Conservation (phyloP, 64 coral and sea anemone genomes). For the Trachythela sp. region DNA sequence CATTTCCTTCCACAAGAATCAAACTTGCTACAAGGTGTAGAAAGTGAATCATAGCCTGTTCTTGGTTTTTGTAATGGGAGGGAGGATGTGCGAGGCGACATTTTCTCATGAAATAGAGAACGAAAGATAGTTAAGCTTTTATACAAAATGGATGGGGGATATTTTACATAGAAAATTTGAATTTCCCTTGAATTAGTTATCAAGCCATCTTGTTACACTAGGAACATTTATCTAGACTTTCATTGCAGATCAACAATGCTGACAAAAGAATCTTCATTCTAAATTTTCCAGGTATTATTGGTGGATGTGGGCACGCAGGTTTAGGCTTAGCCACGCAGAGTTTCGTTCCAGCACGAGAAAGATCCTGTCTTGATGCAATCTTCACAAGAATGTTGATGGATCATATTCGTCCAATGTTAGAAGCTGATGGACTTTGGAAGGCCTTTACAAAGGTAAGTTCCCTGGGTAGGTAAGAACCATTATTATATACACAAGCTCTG, state of each 20-base stretch:
- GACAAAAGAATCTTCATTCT: background rate
- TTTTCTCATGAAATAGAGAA: too few relatives aligned
- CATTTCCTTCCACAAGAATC: conserved; percentile 54
- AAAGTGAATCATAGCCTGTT: too few relatives aligned
- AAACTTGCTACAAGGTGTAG: conserved; percentile 60
- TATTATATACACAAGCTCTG: too few relatives aligned
- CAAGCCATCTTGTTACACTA: too few relatives aligned
- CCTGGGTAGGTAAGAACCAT: too few relatives aligned
- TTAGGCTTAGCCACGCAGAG: conserved; percentile 65
- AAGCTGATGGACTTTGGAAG: conserved; percentile 47
- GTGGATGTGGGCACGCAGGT: conserved; percentile 57
- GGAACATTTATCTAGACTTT: background rate
- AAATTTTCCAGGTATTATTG: conserved; percentile 45
- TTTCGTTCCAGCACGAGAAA: conserved; percentile 61
- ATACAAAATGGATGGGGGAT: too few relatives aligned
- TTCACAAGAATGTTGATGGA: conserved; percentile 67
- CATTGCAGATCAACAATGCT: background rate
- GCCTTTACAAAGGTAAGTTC: conserved; percentile 78
- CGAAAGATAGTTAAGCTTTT: too few relatives aligned
- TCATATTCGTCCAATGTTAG: conserved; percentile 49
- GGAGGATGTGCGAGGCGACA: too few relatives aligned
- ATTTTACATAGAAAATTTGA: too few relatives aligned
- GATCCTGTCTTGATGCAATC: conserved; percentile 74
- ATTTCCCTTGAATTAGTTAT: too few relatives aligned
- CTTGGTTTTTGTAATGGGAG: too few relatives aligned